These are phyloP conservation scores for Melanophora roralis DNA, from an alignment of 2,888 invertebrate species.

Conservation along the genomic window DNA sequence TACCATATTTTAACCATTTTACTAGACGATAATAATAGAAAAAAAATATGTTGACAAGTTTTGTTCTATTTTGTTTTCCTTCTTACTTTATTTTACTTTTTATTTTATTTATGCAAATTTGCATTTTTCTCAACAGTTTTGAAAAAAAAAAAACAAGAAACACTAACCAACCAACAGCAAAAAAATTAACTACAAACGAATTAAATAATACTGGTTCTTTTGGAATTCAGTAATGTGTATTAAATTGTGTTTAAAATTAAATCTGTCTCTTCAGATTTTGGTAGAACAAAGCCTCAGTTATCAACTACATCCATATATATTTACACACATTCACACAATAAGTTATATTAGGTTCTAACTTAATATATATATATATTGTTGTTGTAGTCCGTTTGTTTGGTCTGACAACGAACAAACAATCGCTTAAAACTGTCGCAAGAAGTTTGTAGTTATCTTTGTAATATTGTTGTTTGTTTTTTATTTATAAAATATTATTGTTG, in stretches of 20 bases:
- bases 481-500: slow-evolving; percentile 25
- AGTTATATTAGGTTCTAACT: too few species aligned
- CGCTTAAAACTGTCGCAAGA: slow-evolving; percentile 5
- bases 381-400: not conserved
- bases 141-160: not conserved
- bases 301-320: too few species aligned
- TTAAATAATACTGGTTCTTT: not conserved
- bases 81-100: slow-evolving; percentile 14
- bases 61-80: not conserved
- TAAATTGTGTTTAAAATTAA: slow-evolving; percentile 52
- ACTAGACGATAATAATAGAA: slow-evolving; percentile 16
- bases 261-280: slow-evolving; percentile 17
- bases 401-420: too few species aligned
- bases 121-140: slow-evolving; percentile 42
- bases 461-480: slow-evolving; percentile 41
- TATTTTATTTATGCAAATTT: slow-evolving; percentile 35
- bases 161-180: not conserved
- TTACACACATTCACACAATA: too few species aligned
- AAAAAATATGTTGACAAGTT: not conserved
- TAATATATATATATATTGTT: not conserved
- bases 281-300: not conserved
- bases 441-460: slow-evolving; percentile 44
- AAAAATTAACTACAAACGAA: not conserved
- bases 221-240: slow-evolving; percentile 51
- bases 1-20: slow-evolving; percentile 51